Conservation (phyloP, 2,113 vertebrate genomes). For the Tricholaema leucomelas region DNA sequence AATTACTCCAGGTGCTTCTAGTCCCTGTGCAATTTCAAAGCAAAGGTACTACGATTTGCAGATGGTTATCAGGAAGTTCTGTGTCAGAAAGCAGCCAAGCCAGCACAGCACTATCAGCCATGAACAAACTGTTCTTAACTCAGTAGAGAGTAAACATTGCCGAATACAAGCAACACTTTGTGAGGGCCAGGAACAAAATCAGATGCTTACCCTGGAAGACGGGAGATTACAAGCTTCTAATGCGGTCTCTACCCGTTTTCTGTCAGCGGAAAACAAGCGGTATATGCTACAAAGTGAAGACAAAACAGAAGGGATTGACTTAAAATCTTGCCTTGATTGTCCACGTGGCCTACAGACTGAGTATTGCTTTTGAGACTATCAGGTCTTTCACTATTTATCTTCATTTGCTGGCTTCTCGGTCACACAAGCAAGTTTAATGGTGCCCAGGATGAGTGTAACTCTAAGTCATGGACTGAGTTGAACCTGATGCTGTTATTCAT, state of each 20-base stretch:
- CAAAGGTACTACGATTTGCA: background rate
- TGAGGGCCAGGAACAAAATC: background rate
- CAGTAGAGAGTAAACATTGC: fast-evolving
- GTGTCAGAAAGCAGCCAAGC: background rate
- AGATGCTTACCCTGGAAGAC: constrained; percentile 88
- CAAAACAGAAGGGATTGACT: background rate
- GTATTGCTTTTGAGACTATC: background rate
- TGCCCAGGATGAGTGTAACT: background rate
- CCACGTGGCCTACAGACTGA: background rate
- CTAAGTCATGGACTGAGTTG: no score
- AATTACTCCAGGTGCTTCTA: background rate
- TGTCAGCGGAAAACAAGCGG: constrained; percentile 93
- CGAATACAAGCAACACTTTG: background rate
- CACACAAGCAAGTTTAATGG: background rate
- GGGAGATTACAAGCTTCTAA: constrained; percentile 94
- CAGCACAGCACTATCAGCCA: background rate
- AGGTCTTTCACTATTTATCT: background rate
- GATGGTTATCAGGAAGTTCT: background rate
- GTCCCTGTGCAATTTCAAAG: background rate
- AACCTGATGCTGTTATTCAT: no score
- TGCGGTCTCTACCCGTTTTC: constrained; percentile 92
- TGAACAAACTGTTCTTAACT: background rate
- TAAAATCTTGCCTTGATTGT: background rate
- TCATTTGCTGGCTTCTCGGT: background rate
- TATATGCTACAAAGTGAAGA: constrained; percentile 83